Conservation (phyloP, 2,888 invertebrate species). For the Trissonchulus sp. region DNA sequence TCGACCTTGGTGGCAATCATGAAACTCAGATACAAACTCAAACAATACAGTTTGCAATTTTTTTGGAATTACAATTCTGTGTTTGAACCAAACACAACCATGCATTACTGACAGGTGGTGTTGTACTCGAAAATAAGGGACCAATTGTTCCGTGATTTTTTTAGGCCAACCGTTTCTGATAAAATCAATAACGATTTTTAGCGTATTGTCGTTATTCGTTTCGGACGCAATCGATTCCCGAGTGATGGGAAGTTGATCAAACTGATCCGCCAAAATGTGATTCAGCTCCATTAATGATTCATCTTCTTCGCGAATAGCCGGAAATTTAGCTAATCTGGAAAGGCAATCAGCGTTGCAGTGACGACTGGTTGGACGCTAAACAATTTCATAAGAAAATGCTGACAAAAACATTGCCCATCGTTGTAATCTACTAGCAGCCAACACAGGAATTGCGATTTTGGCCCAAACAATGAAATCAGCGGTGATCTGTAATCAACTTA, state of each 20-base stretch:
- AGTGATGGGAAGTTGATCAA: background rate
- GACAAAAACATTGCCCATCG: background rate
- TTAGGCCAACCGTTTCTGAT: background rate
- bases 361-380: background rate
- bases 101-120: background rate
- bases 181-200: background rate
- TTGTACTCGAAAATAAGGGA: background rate
- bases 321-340: background rate
- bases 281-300: background rate
- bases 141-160: background rate
- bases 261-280: background rate
- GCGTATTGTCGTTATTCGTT: background rate
- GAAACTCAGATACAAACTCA: background rate
- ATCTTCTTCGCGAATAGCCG: background rate
- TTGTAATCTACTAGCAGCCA: background rate
- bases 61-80: background rate
- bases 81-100: background rate
- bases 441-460: background rate
- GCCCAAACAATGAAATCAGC: background rate
- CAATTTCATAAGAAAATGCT: background rate
- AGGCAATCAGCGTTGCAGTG: background rate
- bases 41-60: background rate
- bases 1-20: background rate
- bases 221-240: background rate
- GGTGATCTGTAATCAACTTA: constrained; percentile 5